Conservation (phyloP, 2,888 invertebrate genomes). For the Caenorhabditis panamensis region DNA sequence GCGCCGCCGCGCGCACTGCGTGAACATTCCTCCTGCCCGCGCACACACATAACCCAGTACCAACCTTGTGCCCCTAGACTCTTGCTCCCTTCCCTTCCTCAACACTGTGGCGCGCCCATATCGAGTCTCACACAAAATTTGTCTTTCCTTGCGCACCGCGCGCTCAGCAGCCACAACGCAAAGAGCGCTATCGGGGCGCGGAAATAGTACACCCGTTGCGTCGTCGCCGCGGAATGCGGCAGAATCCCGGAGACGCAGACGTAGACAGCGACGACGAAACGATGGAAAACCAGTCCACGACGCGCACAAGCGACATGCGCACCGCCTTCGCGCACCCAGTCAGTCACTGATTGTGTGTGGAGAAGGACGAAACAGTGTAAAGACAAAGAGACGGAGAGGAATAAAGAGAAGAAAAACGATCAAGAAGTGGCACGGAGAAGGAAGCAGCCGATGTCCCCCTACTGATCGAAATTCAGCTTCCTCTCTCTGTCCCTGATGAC, state of each 20-base stretch:
- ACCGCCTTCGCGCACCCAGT: constrained; percentile 38
- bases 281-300: constrained; percentile 52
- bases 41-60: constrained; percentile 48
- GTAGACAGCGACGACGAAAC: constrained; percentile 42
- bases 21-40: constrained; percentile 38
- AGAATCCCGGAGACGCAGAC: constrained; percentile 46
- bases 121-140: constrained; percentile 40
- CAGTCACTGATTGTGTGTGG: constrained; percentile 43
- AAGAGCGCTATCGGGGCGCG: constrained; percentile 33
- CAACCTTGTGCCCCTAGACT: constrained; percentile 31
- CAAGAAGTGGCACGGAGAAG: constrained; percentile 47
- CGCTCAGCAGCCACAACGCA: constrained; percentile 19
- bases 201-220: constrained; percentile 52
- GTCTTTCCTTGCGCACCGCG: constrained; percentile 32
- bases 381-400: constrained; percentile 21
- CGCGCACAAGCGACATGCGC: constrained; percentile 42
- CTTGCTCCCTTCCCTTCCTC: constrained; percentile 31
- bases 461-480: constrained; percentile 54
- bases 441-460: constrained; percentile 19
- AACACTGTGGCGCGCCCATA: constrained; percentile 15
- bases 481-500: constrained; percentile 3
- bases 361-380: constrained; percentile 3
- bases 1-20: constrained; percentile 33
- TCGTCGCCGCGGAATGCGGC: constrained; percentile 38
- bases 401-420: constrained; percentile 37